Base-by-base conservation (phyloP, 1,140 invertebrate genomes). In the Zaprionus lachaisei region DNA sequence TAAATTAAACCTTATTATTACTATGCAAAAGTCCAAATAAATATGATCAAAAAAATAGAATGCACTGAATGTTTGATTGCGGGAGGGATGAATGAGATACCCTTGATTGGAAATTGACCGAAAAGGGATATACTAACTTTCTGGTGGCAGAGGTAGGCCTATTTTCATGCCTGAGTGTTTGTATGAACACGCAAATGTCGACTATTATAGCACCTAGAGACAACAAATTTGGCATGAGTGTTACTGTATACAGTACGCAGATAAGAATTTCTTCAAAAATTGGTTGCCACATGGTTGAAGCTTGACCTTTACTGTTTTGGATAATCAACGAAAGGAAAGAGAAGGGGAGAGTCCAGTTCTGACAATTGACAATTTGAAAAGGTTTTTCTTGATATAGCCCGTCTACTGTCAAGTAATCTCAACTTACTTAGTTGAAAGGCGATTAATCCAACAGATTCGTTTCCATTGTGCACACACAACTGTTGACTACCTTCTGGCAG, bases 1-100 rank as follows among this genome's bases (percentile, higher is more conserved):
- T 85, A 72, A 86, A 78, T 76, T 24, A 55, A 62, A 84, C 80
- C 74, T 81, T 89, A 89, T 90, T 79, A 89, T 81, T 84, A 89
- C 78, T 83, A 89, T 87, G 84, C 84, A 61, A 89, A 80, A 89
- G 89, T 89, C 84, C 81, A 87, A 81, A 87, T 87, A 87, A 87
- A 87, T 87, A 83, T 41, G 47, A 85, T 58, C 28, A 74, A 77
- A 78, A 65, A 64, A 56, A 64, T 38, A 72, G 31, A 76, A 60
- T 66, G 56, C 56, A 61, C 7, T 17, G 6, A 2, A 5, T 20
- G 7, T 17, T 47, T 47, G 1, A 7, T 47, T 17, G 5, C 3
- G n/a, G n/a, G n/a, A 17, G 6, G n/a, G 7, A 11, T 34, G 9
- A 17, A 11, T 4, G 5, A n/a, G 41, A 47, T 34, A 34, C 0